Percentiles rank a stretch among this genome's conserved stretches.
These are phyloP conservation scores for Rotaria magnacalcarata DNA, from an alignment of 2,888 invertebrate genomes.

Conservation along the genomic window DNA sequence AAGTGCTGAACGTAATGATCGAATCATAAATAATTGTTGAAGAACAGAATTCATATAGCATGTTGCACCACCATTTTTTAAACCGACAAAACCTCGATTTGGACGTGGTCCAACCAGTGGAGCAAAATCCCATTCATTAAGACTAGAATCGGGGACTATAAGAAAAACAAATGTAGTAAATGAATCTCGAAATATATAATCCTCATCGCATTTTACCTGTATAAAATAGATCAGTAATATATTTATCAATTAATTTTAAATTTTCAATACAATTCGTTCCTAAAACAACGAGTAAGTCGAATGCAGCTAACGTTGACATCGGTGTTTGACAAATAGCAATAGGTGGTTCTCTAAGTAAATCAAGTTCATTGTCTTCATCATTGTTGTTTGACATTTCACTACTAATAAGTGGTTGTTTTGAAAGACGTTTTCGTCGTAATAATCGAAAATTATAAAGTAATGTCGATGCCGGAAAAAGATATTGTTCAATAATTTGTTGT, in stretches of 20 bases:
- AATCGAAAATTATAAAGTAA: conserved; percentile 66
- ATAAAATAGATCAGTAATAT: conserved; percentile 21
- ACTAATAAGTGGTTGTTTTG: background rate
- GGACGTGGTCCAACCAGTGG: conserved; percentile 73
- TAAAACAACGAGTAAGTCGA: conserved; percentile 81
- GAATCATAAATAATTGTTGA: conserved; percentile 70
- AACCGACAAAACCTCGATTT: conserved; percentile 78
- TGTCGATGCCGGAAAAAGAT: conserved; percentile 87
- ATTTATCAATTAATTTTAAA: conserved; percentile 76
- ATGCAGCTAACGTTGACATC: conserved; percentile 80
- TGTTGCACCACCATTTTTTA: conserved; percentile 96
- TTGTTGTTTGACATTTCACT: background rate
- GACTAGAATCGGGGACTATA: conserved; percentile 68
- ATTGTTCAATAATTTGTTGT: conserved; percentile 85
- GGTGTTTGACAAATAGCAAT: conserved; percentile 78
- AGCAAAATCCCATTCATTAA: conserved; percentile 90
- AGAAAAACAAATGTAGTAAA: background rate
- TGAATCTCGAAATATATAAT: too few species aligned
- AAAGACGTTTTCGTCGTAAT: conserved; percentile 26
- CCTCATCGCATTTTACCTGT: background rate
- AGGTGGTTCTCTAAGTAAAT: conserved; percentile 32
- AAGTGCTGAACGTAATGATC: conserved; percentile 74
- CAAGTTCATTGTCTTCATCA: conserved; percentile 29
- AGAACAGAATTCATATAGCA: conserved; percentile 98
- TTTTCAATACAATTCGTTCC: conserved; percentile 68